phyloP scores from a whole-genome alignment of 1,140 invertebrate genomes.

The Pseudomyrmex cubaensis region DNA sequence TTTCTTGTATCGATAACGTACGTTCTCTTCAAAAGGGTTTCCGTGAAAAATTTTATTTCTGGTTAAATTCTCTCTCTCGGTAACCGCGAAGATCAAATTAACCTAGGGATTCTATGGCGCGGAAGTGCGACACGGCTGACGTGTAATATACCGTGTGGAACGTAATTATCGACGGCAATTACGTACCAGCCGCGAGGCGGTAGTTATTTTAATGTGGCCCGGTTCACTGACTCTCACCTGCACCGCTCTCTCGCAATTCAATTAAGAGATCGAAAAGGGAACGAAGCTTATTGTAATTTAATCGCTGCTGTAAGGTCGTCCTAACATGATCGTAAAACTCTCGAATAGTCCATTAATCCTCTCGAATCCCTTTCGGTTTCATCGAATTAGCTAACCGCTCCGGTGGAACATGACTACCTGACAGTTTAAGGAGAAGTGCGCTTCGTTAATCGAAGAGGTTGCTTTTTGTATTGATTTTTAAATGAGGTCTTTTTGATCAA shows the following conservation, averaged over 20 bases:
- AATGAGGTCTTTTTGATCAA: background rate
- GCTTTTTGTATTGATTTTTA: background rate
- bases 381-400: constrained; percentile 58
- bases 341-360: constrained; percentile 65
- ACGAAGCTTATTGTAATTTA: constrained; percentile 72
- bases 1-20: constrained; percentile 48
- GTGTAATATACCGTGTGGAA: constrained; percentile 70
- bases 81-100: constrained; percentile 64
- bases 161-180: constrained; percentile 69
- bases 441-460: constrained; percentile 8
- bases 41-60: constrained; percentile 46
- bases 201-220: constrained; percentile 70
- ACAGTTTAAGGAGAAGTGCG: background rate
- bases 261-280: constrained; percentile 66
- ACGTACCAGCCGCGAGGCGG: constrained; percentile 48
- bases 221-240: constrained; percentile 66
- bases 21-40: constrained; percentile 33
- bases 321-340: constrained; percentile 67
- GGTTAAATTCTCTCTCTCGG: constrained; percentile 29
- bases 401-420: constrained; percentile 18
- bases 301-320: constrained; percentile 64
- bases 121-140: constrained; percentile 52
- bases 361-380: constrained; percentile 41
- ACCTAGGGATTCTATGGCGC: constrained; percentile 36
- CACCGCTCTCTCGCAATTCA: constrained; percentile 65